A percentile compares a stretch with the other conserved stretches of the same genome.
Evolutionary conservation across 2,113 vertebrate species (phyloP).

Genomic region (Myrmecophaga tridactyla): DNA sequence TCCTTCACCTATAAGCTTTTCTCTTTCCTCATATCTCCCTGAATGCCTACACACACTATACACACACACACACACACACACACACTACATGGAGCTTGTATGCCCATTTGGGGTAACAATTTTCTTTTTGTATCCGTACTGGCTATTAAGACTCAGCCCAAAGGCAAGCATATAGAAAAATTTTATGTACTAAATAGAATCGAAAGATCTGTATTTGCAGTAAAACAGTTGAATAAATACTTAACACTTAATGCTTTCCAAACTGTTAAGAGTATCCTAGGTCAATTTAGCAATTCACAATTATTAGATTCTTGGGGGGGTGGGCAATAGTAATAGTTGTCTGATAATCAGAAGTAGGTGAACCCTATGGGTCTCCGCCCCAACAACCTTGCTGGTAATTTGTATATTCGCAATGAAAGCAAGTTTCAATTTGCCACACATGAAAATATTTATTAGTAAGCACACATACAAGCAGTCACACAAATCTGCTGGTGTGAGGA

Average conservation of each 20-base stretch:
- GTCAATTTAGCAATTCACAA: neutral
- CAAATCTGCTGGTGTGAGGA: neutral
- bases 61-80: neutral
- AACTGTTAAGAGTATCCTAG: neutral
- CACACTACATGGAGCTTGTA: neutral
- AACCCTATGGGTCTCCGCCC: neutral
- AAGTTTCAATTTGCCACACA: neutral
- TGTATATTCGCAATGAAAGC: neutral
- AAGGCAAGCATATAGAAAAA: neutral
- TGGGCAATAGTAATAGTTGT: neutral
- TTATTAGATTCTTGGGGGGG: neutral
- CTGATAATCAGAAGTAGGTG: neutral
- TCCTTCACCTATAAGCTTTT: neutral
- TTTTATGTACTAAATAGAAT: neutral
- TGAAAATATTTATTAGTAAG: neutral
- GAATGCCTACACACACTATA: neutral
- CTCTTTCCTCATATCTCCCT: neutral
- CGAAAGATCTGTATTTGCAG: neutral
- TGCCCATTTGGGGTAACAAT: neutral
- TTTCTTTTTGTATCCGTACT: constrained; percentile 35
- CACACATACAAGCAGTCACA: neutral
- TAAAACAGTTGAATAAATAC: constrained; percentile 11
- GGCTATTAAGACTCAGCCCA: neutral
- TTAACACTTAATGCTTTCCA: neutral
- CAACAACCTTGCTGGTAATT: neutral